phyloP scores from a whole-genome alignment of 1,140 invertebrate genomes.

The Telenomus remus region DNA sequence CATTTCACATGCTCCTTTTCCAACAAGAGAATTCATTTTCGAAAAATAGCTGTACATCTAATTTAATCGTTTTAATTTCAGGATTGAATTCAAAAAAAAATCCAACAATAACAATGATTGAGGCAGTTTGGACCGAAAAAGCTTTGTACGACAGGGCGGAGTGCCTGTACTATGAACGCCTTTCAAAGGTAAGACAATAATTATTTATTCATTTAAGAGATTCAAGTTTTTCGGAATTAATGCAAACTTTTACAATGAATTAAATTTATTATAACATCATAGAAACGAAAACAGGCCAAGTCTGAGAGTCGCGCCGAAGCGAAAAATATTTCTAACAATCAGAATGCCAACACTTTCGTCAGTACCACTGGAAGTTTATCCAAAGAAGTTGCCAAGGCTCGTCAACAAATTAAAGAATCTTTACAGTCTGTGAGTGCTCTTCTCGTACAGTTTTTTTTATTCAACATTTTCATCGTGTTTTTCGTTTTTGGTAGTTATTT shows the following conservation, averaged over 20 bases:
- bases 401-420: slow-evolving; percentile 77
- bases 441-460: slow-evolving; percentile 55
- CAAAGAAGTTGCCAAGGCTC: slow-evolving; percentile 77
- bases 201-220: too few relatives aligned
- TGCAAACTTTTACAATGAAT: slow-evolving; percentile 9
- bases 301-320: slow-evolving; percentile 42
- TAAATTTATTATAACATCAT: slow-evolving; percentile 50
- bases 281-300: slow-evolving; percentile 52
- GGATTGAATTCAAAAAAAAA: slow-evolving; percentile 11
- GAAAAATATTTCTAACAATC: slow-evolving; percentile 54
- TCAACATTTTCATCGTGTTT: slow-evolving; percentile 4
- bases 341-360: slow-evolving; percentile 63
- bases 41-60: too few relatives aligned
- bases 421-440: slow-evolving; percentile 77
- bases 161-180: slow-evolving; percentile 69
- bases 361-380: slow-evolving; percentile 72
- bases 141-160: slow-evolving; percentile 76
- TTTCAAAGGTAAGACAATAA: slow-evolving; percentile 71
- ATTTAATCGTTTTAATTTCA: neutral
- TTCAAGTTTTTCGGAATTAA: neutral
- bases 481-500: neutral
- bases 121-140: slow-evolving; percentile 76
- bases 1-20: too few relatives aligned
- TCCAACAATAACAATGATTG: too few relatives aligned
- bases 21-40: too few relatives aligned